Evolutionary conservation across 2,888 invertebrate species (phyloP).

Genomic region (Caenorhabditis wallacei): DNA sequence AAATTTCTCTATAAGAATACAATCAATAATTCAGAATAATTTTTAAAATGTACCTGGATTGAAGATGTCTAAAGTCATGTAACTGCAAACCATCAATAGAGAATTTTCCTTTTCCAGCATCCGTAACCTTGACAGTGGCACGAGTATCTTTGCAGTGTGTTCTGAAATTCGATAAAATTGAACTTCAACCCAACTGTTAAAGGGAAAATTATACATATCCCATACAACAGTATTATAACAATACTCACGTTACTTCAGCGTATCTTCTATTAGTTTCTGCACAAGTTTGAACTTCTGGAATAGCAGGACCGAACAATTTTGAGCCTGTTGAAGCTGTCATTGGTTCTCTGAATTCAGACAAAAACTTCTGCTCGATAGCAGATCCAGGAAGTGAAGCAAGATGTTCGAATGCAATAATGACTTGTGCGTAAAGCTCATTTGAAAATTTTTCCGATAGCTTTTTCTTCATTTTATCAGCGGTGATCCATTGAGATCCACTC

Average conservation of each 20-base stretch:
- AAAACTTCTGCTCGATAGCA: constrained; percentile 73
- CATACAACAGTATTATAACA: too few relatives aligned
- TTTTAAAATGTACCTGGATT: constrained; percentile 73
- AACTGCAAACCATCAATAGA: constrained; percentile 76
- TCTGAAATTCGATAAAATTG: constrained; percentile 45
- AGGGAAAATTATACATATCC: too few relatives aligned
- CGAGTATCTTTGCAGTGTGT: constrained; percentile 77
- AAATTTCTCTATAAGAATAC: constrained; percentile 74
- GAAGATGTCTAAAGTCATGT: constrained; percentile 75
- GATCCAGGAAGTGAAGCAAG: constrained; percentile 76
- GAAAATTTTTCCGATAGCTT: constrained; percentile 77
- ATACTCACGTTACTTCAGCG: constrained; percentile 70
- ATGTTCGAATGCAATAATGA: constrained; percentile 81
- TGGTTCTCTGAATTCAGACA: constrained; percentile 70
- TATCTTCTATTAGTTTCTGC: constrained; percentile 70
- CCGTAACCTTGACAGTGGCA: constrained; percentile 73
- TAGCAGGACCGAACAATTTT: constrained; percentile 75
- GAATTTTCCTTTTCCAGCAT: constrained; percentile 79
- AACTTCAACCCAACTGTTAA: too few relatives aligned
- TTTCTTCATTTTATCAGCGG: constrained; percentile 75
- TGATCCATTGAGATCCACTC: constrained; percentile 84
- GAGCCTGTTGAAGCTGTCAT: constrained; percentile 70
- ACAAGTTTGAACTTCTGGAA: constrained; percentile 77
- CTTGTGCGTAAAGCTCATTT: constrained; percentile 78
- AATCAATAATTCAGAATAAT: too few relatives aligned